Evolutionary conservation across 2,113 vertebrate species (phyloP).

Genomic region (Albula goreensis): DNA sequence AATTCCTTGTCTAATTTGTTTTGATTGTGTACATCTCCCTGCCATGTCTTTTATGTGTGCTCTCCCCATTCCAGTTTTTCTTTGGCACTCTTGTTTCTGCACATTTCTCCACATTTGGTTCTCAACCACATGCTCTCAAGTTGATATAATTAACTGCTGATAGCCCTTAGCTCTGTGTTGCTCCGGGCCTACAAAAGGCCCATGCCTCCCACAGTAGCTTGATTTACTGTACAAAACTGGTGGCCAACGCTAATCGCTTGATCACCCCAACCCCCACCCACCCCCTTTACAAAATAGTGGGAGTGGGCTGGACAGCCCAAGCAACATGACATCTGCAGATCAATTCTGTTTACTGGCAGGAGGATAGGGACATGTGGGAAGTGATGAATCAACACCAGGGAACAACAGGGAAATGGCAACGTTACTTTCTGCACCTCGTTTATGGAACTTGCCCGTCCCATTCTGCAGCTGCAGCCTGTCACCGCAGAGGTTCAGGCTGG

Average conservation of each 20-base stretch:
- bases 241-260: neutral
- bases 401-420: neutral
- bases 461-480: neutral
- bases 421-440: neutral
- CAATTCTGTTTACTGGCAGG: conserved; percentile 7
- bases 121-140: neutral
- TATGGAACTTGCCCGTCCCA: neutral
- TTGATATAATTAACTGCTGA: neutral
- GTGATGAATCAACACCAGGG: neutral
- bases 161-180: neutral
- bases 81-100: neutral
- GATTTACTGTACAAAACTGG: neutral
- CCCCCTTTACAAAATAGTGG: neutral
- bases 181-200: neutral
- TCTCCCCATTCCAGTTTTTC: neutral
- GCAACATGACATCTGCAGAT: neutral
- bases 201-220: neutral
- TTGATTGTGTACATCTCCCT: neutral
- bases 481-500: neutral
- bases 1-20: neutral
- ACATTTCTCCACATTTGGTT: neutral
- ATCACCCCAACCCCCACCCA: neutral
- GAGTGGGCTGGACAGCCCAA: neutral
- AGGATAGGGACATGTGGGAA: neutral
- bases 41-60: conserved; percentile 1